Evolutionary conservation across 2,797 vertebrate genomes (phyloP), one percentile per base, ranked within the genome.

Genomic region (Heterohyrax brucei): DNA sequence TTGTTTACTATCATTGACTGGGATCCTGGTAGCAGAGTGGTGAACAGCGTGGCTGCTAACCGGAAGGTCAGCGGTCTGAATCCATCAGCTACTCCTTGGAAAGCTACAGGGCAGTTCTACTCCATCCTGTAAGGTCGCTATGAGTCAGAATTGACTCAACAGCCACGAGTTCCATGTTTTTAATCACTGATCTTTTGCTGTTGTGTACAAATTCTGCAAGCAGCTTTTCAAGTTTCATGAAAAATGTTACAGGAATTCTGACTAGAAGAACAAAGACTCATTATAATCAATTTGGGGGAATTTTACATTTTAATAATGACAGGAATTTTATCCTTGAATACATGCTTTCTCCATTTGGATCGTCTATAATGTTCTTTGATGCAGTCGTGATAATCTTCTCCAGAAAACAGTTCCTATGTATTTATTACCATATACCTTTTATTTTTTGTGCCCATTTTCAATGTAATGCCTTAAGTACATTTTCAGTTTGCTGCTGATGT

Each of bases 171-270:
- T 39, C 39, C 39, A 39, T 39, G 39, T 39, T 39, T 39, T 39
- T 39, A 39, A 39, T 39, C 39, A 77, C 8, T 72, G 44, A 61
- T 26, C 28, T 66, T 28, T 59, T 66, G 48, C 24, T 96, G 30
- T 61, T 50, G 16, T 3, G 64, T 59, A 48, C 62, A 84, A 59
- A 92, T 84, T 92, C 30, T 92, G 18, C 61, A 87, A 80, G 72
- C 53, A 61, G 86, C 12, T 89, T 94, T 94, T 81, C 39, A 83
- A 30, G 46, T 86, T 91, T 92, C 81, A 81, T 89, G 61, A 89
- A 92, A 93, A 89, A 78, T 56, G 28, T 28, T 30, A 28, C 30
- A 89, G 66, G 68, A 53, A 80, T 94, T 92, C 75, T 87, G n/a
- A 95, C 0, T 14, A 8, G 21, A 89, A 82, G 50, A 46, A 75